phyloP scores from a whole-genome alignment of 2,113 vertebrate genomes.

The Psophia crepitans region DNA sequence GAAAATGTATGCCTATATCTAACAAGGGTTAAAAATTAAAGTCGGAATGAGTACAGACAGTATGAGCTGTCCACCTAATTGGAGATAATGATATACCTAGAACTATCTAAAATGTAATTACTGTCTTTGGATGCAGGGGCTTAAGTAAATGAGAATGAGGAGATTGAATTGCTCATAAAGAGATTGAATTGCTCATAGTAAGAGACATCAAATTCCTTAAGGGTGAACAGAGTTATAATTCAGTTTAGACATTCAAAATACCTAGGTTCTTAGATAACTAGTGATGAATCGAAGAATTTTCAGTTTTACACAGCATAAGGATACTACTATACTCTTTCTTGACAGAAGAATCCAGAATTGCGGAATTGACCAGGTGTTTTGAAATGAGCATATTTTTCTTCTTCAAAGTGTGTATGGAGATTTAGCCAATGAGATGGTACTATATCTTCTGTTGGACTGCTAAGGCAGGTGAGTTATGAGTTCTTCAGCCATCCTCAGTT shows the following conservation, averaged over 20 bases:
- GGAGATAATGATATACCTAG: not conserved
- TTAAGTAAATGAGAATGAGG: not conserved
- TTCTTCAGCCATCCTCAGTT: not conserved
- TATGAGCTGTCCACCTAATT: not conserved
- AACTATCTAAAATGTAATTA: not conserved
- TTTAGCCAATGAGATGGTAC: not conserved
- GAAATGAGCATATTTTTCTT: not conserved
- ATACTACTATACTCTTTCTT: not conserved
- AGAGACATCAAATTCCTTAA: not conserved
- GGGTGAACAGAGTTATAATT: not conserved
- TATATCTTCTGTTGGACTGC: not conserved
- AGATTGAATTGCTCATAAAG: not conserved
- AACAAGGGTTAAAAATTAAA: not conserved
- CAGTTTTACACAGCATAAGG: not conserved
- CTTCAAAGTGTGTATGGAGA: not conserved
- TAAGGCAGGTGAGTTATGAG: not conserved
- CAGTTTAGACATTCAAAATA: not conserved
- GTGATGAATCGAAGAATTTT: not conserved
- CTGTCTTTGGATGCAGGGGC: not conserved
- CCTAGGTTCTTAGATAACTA: not conserved
- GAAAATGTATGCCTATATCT: not conserved
- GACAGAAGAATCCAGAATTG: not conserved
- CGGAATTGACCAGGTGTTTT: not conserved
- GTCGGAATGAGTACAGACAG: not conserved
- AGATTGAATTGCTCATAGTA: not conserved